phyloP scores from a whole-genome alignment of 2,113 vertebrate species.

The Herpailurus yagouaroundi region DNA sequence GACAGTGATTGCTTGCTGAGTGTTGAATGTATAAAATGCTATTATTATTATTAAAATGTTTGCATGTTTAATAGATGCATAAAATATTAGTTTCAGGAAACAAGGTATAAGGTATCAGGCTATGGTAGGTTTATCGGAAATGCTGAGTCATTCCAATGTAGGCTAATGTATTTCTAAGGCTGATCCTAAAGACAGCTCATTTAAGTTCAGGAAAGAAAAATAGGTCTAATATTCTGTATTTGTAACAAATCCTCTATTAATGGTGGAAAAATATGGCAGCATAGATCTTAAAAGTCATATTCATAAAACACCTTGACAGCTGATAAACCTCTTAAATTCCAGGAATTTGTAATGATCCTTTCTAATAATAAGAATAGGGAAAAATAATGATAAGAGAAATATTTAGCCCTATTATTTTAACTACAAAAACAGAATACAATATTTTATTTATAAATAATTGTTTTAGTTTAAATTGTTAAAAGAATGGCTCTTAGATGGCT shows the following conservation, averaged over 20 bases:
- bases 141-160: background rate
- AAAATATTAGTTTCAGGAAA: background rate
- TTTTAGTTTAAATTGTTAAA: constrained; percentile 53
- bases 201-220: background rate
- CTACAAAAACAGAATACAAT: background rate
- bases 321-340: constrained; percentile 13
- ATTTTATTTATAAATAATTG: background rate
- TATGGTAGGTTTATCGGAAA: background rate
- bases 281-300: background rate
- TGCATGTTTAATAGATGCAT: background rate
- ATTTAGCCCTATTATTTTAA: background rate
- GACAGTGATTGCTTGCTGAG: background rate
- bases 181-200: background rate
- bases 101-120: background rate
- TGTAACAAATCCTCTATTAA: background rate
- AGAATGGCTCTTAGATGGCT: background rate
- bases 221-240: background rate
- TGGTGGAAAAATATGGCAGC: background rate
- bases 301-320: background rate
- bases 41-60: background rate
- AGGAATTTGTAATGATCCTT: background rate
- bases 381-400: background rate
- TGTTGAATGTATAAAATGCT: background rate
- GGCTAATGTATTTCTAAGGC: background rate
- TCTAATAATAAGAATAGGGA: background rate